Evolutionary conservation across 2,113 vertebrate species (phyloP), one percentile per base, ranked within the genome.

Genomic region (Pterocles orientalis): DNA sequence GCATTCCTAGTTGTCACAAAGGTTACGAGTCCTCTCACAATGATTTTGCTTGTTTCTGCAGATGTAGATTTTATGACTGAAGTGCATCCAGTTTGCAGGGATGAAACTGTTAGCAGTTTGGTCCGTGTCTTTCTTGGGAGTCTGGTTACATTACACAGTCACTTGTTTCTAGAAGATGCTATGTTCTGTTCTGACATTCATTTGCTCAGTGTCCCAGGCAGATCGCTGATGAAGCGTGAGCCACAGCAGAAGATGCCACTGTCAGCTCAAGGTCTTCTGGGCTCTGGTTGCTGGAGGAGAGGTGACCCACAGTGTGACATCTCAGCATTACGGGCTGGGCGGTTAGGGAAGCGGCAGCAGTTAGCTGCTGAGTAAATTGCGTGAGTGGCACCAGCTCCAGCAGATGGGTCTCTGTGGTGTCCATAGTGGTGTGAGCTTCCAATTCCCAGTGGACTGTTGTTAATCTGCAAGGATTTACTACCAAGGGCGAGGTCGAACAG

Each of bases 391-490:
- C 88, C 72, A 83, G 79, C 72, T 48, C 80, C 76, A 81, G 82
- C 90, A 96, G 76, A 76, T 92, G 88, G 79, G 47, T 86, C 92
- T 87, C 70, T 83, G 58, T 47, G 75, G 87, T 76, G 76, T 51
- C 76, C 6, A 0, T 8, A 41, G 69, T 50, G 36, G 54, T 45
- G 82, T 62, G 64, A 95, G 68, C 88, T 86, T 92, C 79, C 79
- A 53, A 17, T 66, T 72, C 80, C 65, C 82, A 26, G 60, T 61
- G 92, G 60, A 20, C 48, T 95, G 90, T 64, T 50, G 26, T 83
- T 78, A 71, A 92, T 92, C 88, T 92, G 80, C 69, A 45, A 90
- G 85, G 90, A 68, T 39, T 84, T 93, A 70, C 71, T 95, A 85
- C 88, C 80, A 45, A 28, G 68, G 58, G 60, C 2, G 53, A 68